These are phyloP conservation scores for Teleopsis dalmanni DNA, from an alignment of 1,140 invertebrate genomes.

Conservation along the genomic window DNA sequence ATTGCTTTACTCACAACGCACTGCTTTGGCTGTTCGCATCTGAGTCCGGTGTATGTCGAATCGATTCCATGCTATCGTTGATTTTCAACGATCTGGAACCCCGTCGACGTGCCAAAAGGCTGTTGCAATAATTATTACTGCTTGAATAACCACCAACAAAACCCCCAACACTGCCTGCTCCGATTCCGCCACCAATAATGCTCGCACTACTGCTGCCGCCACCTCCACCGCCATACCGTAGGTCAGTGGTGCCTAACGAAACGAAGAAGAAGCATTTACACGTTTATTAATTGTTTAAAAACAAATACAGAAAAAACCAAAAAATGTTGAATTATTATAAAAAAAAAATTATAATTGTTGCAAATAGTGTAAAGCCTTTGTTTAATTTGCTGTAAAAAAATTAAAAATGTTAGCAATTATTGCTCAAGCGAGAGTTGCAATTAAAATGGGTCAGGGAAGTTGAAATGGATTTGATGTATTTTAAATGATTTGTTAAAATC, in stretches of 20 bases:
- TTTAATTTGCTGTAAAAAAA: no score
- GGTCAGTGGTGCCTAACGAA: slow-evolving; percentile 31
- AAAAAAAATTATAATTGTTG: no score
- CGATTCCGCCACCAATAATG: background rate
- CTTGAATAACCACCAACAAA: slow-evolving; percentile 6
- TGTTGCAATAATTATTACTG: slow-evolving; percentile 20
- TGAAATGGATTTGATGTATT: no score
- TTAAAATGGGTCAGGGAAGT: no score
- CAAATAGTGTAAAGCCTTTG: no score
- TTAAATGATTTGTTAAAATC: no score
- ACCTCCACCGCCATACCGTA: slow-evolving; percentile 20
- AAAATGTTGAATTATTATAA: background rate
- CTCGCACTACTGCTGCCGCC: background rate
- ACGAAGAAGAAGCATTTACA: background rate
- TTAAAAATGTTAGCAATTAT: no score
- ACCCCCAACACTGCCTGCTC: slow-evolving; percentile 1
- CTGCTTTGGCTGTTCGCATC: slow-evolving; percentile 18
- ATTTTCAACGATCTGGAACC: slow-evolving; percentile 20
- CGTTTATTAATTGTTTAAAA: no score
- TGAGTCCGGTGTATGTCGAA: slow-evolving; percentile 20
- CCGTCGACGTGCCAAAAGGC: slow-evolving; percentile 17
- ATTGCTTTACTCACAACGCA: slow-evolving; percentile 14
- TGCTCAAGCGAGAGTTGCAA: no score
- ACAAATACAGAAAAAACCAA: background rate
- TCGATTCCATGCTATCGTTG: slow-evolving; percentile 23